Evolutionary conservation across 2,797 vertebrate genomes (phyloP), one percentile per base, ranked within the genome.

Genomic region (Muraenolepis orangiensis): DNA sequence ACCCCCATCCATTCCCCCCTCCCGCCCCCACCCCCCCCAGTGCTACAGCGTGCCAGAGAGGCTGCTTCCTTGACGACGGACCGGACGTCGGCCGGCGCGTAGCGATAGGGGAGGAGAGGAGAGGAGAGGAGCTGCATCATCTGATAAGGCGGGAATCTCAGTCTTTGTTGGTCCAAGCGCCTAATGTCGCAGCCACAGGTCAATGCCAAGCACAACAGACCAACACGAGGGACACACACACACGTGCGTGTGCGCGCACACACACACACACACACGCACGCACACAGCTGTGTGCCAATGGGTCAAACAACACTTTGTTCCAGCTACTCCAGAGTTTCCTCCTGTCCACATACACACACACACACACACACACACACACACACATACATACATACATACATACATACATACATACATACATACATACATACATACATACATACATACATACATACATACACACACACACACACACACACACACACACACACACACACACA

Each of bases 1-100:
- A 93, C 91, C 69, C 29, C 76, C 85, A 8, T 12, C 36, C 85
- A 8, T 12, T 12, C 38, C 38, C 38, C 38, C 38, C 32, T 7
- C 32, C 32, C 32, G 32, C 32, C 32, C 3, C 38, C 38, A 13
- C 38, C 38, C 14, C 11, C 38, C 38, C 38, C 11, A 40, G 38
- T 40, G 38, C 42, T 84, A 83, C 89, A 84, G 88, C 86, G 85
- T 87, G 84, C 85, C 87, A 85, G 84, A 87, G 91, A 82, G 83
- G 88, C 85, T 82, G 68, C 76, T 73, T 79, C 86, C 80, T 78
- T 84, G 83, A 87, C 85, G 80, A 87, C 84, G 77, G 82, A 76
- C 66, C 38, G 40, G 80, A 64, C 23, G 71, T 71, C 13, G 42
- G 84, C 74, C 57, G 74, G 76, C 70, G n/a, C 10, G 42, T 3